phyloP scores from a whole-genome alignment of 1,140 invertebrate species.

The Musca vetustissima region DNA sequence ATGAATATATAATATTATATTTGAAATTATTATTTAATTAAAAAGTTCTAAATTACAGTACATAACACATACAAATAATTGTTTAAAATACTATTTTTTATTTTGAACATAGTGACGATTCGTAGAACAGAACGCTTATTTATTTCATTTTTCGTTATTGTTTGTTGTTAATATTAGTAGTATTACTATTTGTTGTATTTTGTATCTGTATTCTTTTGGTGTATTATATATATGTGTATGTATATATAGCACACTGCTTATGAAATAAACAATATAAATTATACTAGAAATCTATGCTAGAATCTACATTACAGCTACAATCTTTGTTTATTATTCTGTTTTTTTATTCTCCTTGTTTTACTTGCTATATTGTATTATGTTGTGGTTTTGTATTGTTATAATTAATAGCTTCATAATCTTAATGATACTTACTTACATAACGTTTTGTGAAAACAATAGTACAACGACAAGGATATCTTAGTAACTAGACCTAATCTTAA shows the following conservation, averaged over 20 bases:
- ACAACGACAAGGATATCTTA: constrained; percentile 9
- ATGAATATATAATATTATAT: too few relatives aligned
- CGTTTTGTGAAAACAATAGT: not conserved
- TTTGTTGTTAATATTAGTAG: not conserved
- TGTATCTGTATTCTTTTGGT: not conserved
- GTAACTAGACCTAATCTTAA: not conserved
- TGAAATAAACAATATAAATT: too few relatives aligned
- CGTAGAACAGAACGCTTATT: constrained; percentile 16
- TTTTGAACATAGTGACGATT: constrained; percentile 8
- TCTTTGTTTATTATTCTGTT: too few relatives aligned
- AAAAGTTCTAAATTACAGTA: constrained; percentile 21
- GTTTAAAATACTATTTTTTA: not conserved
- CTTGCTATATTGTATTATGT: not conserved
- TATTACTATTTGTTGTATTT: not conserved
- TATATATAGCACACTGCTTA: constrained; percentile 15
- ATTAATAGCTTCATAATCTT: not conserved
- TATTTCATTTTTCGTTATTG: not conserved
- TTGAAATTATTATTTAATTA: not conserved
- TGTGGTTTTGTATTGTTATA: not conserved
- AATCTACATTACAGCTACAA: too few relatives aligned
- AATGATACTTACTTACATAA: constrained; percentile 6
- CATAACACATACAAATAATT: constrained; percentile 11
- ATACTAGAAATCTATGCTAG: too few relatives aligned
- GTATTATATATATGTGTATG: not conserved
- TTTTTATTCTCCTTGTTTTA: too few relatives aligned